These are phyloP conservation scores for Drosophila kepulauana DNA, from an alignment of 1,140 invertebrate genomes.

Conservation along the genomic window DNA sequence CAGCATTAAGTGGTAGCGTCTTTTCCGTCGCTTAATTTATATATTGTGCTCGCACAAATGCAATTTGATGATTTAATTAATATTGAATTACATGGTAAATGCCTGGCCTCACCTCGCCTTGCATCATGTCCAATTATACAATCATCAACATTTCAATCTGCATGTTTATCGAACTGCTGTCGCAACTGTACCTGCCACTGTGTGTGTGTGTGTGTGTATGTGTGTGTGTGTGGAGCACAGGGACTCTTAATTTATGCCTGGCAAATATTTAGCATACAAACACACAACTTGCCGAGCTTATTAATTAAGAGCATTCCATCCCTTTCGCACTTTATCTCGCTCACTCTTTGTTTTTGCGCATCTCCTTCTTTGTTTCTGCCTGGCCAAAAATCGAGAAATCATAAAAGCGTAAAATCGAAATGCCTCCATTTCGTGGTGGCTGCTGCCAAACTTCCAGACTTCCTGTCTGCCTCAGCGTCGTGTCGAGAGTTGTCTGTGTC, in stretches of 20 bases:
- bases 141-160: slow-evolving; percentile 62
- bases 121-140: slow-evolving; percentile 67
- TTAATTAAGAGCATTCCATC: slow-evolving; percentile 68
- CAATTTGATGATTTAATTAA: slow-evolving; percentile 82
- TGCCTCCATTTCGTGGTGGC: slow-evolving; percentile 75
- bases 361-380: slow-evolving; percentile 1
- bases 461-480: slow-evolving; percentile 43
- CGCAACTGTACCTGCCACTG: slow-evolving; percentile 64
- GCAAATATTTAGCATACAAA: slow-evolving; percentile 80
- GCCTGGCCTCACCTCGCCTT: neutral
- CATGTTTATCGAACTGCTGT: slow-evolving; percentile 41
- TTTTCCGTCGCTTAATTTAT: slow-evolving; percentile 70
- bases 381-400: slow-evolving; percentile 71
- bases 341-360: slow-evolving; percentile 2
- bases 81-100: slow-evolving; percentile 70
- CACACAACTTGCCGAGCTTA: slow-evolving; percentile 63
- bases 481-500: slow-evolving; percentile 15
- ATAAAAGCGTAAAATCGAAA: slow-evolving; percentile 83
- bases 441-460: slow-evolving; percentile 67
- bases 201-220: neutral
- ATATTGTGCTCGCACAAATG: slow-evolving; percentile 73
- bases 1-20: slow-evolving; percentile 62
- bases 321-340: slow-evolving; percentile 8
- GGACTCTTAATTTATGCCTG: slow-evolving; percentile 70
- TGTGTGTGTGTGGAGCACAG: neutral